phyloP scores from a whole-genome alignment of 2,888 invertebrate species.

The Mechanitis messenoides region DNA sequence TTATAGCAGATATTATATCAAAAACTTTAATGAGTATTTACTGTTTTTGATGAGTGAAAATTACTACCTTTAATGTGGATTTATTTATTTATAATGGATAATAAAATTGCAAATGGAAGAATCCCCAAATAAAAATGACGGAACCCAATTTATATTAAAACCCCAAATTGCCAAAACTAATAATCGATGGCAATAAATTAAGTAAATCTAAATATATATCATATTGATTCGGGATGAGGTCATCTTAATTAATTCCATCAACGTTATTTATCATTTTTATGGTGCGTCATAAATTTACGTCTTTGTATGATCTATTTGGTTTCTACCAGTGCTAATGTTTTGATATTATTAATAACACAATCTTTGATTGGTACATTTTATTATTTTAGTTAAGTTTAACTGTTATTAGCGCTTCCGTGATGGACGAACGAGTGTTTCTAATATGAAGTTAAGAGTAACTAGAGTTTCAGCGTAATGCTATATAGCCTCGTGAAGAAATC shows the following conservation, averaged over 20 bases:
- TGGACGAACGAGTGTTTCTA: no score
- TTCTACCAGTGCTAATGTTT: constrained; percentile 9
- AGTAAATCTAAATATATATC: constrained; percentile 10
- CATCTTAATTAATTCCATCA: constrained; percentile 31
- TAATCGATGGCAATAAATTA: constrained; percentile 5
- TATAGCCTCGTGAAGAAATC: no score
- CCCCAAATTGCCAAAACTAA: background rate
- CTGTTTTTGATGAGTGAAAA: background rate
- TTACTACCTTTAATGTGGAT: background rate
- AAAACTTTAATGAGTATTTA: constrained; percentile 4
- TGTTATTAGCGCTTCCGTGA: no score
- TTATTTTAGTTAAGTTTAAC: no score
- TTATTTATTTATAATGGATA: background rate
- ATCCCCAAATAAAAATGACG: background rate
- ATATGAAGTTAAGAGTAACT: no score
- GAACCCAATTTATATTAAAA: background rate
- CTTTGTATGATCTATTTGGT: constrained; percentile 32
- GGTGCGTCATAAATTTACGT: constrained; percentile 30
- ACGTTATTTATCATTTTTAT: constrained; percentile 33
- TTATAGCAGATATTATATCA: constrained; percentile 3
- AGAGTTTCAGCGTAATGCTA: no score
- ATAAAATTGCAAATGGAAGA: background rate
- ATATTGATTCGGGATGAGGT: constrained; percentile 30
- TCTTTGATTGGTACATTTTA: no score
- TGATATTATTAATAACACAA: no score